phyloP scores from a whole-genome alignment of 2,888 invertebrate species.

The Gasteruption jaculator region DNA sequence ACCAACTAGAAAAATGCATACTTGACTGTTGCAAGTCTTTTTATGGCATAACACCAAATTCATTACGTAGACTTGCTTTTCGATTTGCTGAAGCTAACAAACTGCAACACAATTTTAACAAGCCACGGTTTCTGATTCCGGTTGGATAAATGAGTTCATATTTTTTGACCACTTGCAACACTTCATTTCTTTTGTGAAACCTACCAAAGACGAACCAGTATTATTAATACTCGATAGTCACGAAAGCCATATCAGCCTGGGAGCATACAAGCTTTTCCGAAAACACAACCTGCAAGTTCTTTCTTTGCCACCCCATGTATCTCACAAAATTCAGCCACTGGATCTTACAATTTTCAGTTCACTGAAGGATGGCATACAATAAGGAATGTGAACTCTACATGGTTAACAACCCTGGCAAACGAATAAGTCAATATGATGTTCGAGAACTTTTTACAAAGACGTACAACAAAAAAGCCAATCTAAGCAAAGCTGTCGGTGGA shows the following conservation, averaged over 20 bases:
- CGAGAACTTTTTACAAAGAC: too few species aligned
- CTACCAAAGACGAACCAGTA: conserved; percentile 14
- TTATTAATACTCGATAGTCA: conserved; percentile 13
- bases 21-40: conserved; percentile 9
- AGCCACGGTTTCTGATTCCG: conserved; percentile 16
- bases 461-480: conserved; percentile 6
- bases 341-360: conserved; percentile 12
- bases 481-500: conserved; percentile 7
- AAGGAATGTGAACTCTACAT: too few species aligned
- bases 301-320: conserved; percentile 11
- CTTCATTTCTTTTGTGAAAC: conserved; percentile 16
- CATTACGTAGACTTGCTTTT: conserved; percentile 6
- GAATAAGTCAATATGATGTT: too few species aligned
- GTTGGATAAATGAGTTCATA: conserved; percentile 11
- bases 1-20: conserved; percentile 10
- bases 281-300: conserved; percentile 10
- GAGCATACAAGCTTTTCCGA: conserved; percentile 9
- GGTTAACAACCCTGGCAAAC: too few species aligned
- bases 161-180: conserved; percentile 15
- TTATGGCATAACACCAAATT: conserved; percentile 12
- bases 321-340: conserved; percentile 13
- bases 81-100: conserved; percentile 11
- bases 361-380: too few species aligned
- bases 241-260: conserved; percentile 13
- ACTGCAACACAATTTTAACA: conserved; percentile 6